Conservation (phyloP, 1,140 invertebrate genomes). For the Trichogramma pretiosum region DNA sequence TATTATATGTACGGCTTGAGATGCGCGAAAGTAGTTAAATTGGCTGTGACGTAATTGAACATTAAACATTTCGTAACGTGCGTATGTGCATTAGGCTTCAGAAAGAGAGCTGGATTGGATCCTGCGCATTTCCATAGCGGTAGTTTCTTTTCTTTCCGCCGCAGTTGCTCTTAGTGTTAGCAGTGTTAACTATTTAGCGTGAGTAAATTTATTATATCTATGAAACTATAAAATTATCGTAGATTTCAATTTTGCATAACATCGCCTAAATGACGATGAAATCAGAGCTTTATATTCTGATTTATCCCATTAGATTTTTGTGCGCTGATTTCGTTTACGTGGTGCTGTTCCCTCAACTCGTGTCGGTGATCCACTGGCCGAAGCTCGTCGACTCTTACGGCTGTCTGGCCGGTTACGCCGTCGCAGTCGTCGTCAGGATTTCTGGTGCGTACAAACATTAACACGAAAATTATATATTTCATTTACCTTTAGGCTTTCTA, state of each 20-base stretch:
- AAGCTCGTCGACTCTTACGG: slow-evolving; percentile 68
- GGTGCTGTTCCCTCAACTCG: slow-evolving; percentile 71
- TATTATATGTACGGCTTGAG: background rate
- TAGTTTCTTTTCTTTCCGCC: slow-evolving; percentile 60
- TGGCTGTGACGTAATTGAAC: too few relatives aligned
- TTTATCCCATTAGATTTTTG: too few relatives aligned
- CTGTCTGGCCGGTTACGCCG: slow-evolving; percentile 57
- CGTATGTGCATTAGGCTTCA: too few relatives aligned
- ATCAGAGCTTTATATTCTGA: background rate
- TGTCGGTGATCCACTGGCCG: slow-evolving; percentile 68
- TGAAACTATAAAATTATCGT: background rate
- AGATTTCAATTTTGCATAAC: too few relatives aligned
- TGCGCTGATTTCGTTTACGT: slow-evolving; percentile 75
- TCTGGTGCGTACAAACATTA: slow-evolving; percentile 42
- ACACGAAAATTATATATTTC: background rate
- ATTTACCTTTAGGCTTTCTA: background rate
- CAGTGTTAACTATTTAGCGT: slow-evolving; percentile 73
- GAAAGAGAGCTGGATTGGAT: slow-evolving; percentile 69
- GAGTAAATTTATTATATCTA: slow-evolving; percentile 41
- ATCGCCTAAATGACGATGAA: too few relatives aligned
- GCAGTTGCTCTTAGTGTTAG: slow-evolving; percentile 63
- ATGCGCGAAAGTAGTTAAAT: background rate
- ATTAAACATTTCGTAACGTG: too few relatives aligned
- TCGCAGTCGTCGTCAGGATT: slow-evolving; percentile 59
- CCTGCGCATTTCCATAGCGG: slow-evolving; percentile 60